Evolutionary conservation across 1,140 invertebrate genomes (phyloP).

Genomic region (Phthorimaea operculella): DNA sequence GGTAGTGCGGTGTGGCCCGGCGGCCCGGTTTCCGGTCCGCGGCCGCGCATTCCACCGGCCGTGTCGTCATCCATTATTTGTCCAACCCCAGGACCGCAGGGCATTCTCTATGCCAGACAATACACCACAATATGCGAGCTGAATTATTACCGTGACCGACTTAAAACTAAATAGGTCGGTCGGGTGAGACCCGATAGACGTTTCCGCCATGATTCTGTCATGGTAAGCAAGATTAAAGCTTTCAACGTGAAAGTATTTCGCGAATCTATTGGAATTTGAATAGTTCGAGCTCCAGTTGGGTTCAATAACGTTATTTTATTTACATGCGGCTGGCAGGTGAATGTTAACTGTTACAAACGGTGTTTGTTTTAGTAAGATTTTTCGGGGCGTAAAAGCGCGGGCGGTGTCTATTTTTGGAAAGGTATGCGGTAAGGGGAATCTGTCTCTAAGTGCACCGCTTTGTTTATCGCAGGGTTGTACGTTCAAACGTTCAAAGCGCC

Average conservation of each 20-base stretch:
- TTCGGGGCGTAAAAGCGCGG: slow-evolving; percentile 15
- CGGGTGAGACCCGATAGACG: not conserved
- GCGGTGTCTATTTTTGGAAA: slow-evolving; percentile 48
- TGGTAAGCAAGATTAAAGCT: not conserved
- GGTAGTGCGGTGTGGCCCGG: slow-evolving; percentile 27
- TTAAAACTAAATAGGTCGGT: slow-evolving; percentile 1
- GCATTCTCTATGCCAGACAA: not conserved
- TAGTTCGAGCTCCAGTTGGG: not conserved
- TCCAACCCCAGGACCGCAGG: slow-evolving; percentile 27
- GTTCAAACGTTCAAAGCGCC: slow-evolving; percentile 43
- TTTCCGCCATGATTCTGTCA: not conserved
- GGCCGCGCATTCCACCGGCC: slow-evolving; percentile 39
- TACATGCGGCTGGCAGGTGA: not conserved
- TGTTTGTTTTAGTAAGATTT: slow-evolving; percentile 16
- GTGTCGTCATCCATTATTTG: slow-evolving; percentile 52
- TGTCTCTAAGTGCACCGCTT: slow-evolving; percentile 49
- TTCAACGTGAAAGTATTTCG: not conserved
- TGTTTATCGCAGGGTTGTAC: slow-evolving; percentile 54
- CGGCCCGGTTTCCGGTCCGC: slow-evolving; percentile 49
- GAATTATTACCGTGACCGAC: slow-evolving; percentile 1
- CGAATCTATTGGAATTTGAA: not conserved
- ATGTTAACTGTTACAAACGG: slow-evolving; percentile 3
- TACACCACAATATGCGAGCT: not conserved
- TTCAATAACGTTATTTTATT: not conserved
- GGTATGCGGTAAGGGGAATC: slow-evolving; percentile 40